A percentile compares a stretch with the other conserved stretches of the same genome.
Conservation (phyloP, 1,140 invertebrate species). For the Dendrolimus punctatus region DNA sequence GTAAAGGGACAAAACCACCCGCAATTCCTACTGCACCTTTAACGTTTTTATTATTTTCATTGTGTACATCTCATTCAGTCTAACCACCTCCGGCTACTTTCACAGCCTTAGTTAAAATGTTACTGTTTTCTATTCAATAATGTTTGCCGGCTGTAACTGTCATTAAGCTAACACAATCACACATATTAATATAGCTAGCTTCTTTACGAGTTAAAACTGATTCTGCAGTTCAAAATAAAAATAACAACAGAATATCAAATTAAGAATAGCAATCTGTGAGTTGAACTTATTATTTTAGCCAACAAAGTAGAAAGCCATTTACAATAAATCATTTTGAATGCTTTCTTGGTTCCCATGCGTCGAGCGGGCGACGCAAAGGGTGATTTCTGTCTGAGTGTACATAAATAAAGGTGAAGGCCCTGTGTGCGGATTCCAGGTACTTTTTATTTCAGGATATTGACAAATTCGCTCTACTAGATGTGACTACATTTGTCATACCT, state of each 20-base stretch:
- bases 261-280: slow-evolving; percentile 61
- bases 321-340: slow-evolving; percentile 71
- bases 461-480: slow-evolving; percentile 33
- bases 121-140: slow-evolving; percentile 13
- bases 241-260: slow-evolving; percentile 65
- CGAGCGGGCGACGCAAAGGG: slow-evolving; percentile 66
- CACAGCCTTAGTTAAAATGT: slow-evolving; percentile 18
- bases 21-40: slow-evolving; percentile 53
- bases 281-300: slow-evolving; percentile 68
- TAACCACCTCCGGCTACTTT: slow-evolving; percentile 24
- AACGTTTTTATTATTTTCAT: slow-evolving; percentile 56
- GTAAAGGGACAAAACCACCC: slow-evolving; percentile 57
- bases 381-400: slow-evolving; percentile 67
- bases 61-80: slow-evolving; percentile 52
- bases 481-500: slow-evolving; percentile 10
- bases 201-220: too few relatives aligned
- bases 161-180: slow-evolving; percentile 44
- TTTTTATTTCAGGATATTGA: slow-evolving; percentile 34
- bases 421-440: slow-evolving; percentile 61
- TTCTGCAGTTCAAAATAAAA: slow-evolving; percentile 23
- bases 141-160: slow-evolving; percentile 23
- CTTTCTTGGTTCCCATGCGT: slow-evolving; percentile 64
- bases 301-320: slow-evolving; percentile 72
- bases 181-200: slow-evolving; percentile 2
- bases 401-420: slow-evolving; percentile 68